Base-by-base conservation (phyloP, 2,888 invertebrate genomes). In the Heliconius hortense region DNA sequence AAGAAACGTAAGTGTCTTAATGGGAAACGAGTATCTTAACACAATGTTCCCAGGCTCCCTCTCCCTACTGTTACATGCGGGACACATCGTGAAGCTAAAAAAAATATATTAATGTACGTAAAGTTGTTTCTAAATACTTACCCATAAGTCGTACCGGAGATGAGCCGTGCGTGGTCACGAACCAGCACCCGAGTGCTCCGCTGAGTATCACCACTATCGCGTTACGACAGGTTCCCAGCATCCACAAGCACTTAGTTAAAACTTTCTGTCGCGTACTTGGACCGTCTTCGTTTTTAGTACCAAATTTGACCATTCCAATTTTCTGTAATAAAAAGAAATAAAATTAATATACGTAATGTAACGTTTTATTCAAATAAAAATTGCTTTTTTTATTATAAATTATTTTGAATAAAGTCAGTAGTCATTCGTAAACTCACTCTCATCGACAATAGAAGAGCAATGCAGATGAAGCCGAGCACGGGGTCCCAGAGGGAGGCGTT, bases 181-280 rank as follows among this genome's bases (percentile, higher is more conserved):
- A 95, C 82, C 95, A 94, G 89, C 93, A 96, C 80, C 97, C 97
- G 77, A 98, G 94, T 74, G 95, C 88, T 76, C 97, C 97, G 81
- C 96, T 96, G 28, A 96, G 88, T 24, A 98, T 89, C n/a, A 98
- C 97, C 76, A 98, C 94, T 82, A 98, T 96, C 28, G 98, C 97
- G 89, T 98, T 98, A 79, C 98, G 95, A 21, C 97, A 96, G 1
- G 97, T 97, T 76, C 97, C 96, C 81, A 96, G 93, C 78, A 97
- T 89, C 97, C 97, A 97, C 81, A 97, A 87, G 5, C 94, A 85
- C 87, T 96, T 96, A 81, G 96, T 96, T 35, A 96, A 84, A 70
- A 95, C 86, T 79, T 93, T 94, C 83, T 96, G 96, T 5, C 92
- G 89, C 35, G 93, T 91, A n/a, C 94, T 94, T 59, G 94, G 94